Base-by-base conservation (phyloP, 2,113 vertebrate genomes). In the Brachypteracias leptosomus region DNA sequence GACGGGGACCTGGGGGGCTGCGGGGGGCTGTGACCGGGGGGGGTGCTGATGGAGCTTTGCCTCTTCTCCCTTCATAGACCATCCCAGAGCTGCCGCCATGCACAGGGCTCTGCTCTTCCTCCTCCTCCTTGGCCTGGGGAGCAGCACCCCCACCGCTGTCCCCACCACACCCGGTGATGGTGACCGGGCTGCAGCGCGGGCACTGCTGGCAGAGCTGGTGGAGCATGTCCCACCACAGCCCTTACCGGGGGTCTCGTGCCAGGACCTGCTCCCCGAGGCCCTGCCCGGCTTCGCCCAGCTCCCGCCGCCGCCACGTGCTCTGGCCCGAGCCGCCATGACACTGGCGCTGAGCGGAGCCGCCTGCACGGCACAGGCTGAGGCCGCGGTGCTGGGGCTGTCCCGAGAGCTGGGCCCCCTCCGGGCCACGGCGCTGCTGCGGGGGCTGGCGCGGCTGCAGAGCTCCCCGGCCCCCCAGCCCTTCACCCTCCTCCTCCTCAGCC, bases 251-350 rank as follows among this genome's bases (percentile, higher is more conserved):
- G 28, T 94, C 26, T 87, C 95, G 54, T 99, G 99, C 90, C 66
- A 40, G 8, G 96, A 95, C 29, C 92, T 99, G 61, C 80, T 93
- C 59, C 98, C 98, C 6, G 96, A 93, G 2, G 87, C 97, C 81
- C 87, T 98, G 7, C 91, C 98, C 36, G 96, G 97, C 17, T 98
- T 98, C 62, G 19, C 87, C 6, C 76, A 77, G 19, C 94, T 98
- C 36, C 96, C 97, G 0, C 55, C 57, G 10, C 96, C 97, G 38
- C 97, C 98, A 51, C 98, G 97, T 15, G 97, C 98, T 68, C 93
- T 99, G 81, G 92, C 98, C 85, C 97, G 97, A 2, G 96, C 99
- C 7, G 95, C 98, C 40, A 63, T 99, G 63, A 97, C 97, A 8
- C 98, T 98, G 3, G 98, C 98, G 16, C 91, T 99, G 93, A 98